Percentiles rank a stretch among this genome's conserved stretches.
Evolutionary conservation across 2,888 invertebrate species (phyloP).

Genomic region (Neocrepidodera transversa): DNA sequence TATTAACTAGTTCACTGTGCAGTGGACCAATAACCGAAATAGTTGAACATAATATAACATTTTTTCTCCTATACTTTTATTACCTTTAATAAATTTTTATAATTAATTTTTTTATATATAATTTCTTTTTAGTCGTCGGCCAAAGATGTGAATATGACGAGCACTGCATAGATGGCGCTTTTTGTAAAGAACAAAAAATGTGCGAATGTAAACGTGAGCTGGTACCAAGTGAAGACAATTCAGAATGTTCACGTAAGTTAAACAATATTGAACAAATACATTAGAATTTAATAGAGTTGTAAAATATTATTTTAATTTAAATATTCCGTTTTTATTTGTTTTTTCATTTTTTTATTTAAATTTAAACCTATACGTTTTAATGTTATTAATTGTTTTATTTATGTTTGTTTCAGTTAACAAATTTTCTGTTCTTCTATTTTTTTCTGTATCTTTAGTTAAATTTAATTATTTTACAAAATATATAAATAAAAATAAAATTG

Average conservation of each 20-base stretch:
- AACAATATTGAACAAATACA: too few relatives aligned
- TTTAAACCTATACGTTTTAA: too few relatives aligned
- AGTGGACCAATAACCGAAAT: too few relatives aligned
- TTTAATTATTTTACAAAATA: neutral
- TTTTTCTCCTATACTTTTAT: too few relatives aligned
- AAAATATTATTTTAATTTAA: neutral
- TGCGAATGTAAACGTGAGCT: slow-evolving; percentile 56
- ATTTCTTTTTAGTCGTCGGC: slow-evolving; percentile 54
- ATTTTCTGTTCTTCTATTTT: neutral
- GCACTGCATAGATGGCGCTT: slow-evolving; percentile 59
- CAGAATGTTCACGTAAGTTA: slow-evolving; percentile 50
- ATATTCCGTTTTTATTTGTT: neutral
- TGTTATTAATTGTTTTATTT: too few relatives aligned
- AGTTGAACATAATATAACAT: too few relatives aligned
- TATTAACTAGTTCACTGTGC: too few relatives aligned
- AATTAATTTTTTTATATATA: too few relatives aligned
- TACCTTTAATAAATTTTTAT: too few relatives aligned
- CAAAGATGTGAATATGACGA: slow-evolving; percentile 58
- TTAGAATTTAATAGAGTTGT: neutral
- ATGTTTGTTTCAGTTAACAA: neutral
- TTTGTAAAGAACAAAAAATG: slow-evolving; percentile 54
- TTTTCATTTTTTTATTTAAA: neutral
- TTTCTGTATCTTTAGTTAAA: neutral
- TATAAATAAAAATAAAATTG: too few relatives aligned
- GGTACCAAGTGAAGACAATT: slow-evolving; percentile 47